Conservation (phyloP, 2,797 vertebrate genomes). For the Sandelia bainsii region DNA sequence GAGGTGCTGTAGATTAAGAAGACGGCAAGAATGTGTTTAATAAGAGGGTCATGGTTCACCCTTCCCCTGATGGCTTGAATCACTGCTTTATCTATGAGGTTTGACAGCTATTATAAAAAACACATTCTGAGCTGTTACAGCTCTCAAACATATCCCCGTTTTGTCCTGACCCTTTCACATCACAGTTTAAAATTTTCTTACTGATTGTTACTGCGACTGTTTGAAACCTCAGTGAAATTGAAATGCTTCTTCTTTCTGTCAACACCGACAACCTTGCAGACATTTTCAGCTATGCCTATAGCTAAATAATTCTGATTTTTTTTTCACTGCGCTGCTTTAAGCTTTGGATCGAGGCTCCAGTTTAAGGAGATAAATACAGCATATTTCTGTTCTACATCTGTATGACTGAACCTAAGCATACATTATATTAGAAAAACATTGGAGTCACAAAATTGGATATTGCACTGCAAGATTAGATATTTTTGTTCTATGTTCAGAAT, state of each 20-base stretch:
- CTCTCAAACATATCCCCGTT: not conserved
- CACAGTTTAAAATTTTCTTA: not conserved
- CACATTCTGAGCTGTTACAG: not conserved
- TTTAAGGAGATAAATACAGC: slow-evolving; percentile 4
- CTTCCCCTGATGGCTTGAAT: not conserved
- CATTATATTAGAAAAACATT: too few species aligned
- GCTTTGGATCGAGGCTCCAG: not conserved
- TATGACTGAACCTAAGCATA: not conserved
- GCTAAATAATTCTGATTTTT: slow-evolving; percentile 4
- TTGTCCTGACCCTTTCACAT: slow-evolving; percentile 21
- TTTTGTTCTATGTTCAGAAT: too few species aligned
- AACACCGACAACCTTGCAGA: slow-evolving; percentile 1
- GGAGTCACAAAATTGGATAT: too few species aligned
- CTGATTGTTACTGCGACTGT: not conserved
- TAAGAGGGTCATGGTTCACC: not conserved
- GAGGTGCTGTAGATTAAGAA: not conserved
- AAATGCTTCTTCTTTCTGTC: slow-evolving; percentile 5
- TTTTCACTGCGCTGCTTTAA: slow-evolving; percentile 2
- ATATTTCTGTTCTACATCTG: not conserved
- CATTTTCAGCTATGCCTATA: not conserved
- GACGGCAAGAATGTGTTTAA: slow-evolving; percentile 5
- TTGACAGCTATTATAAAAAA: slow-evolving; percentile 1
- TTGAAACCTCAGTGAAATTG: slow-evolving; percentile 14
- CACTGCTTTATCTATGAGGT: not conserved
- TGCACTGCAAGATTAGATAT: too few species aligned